Base-by-base conservation (phyloP, 2,113 vertebrate genomes). In the Taurulus bubalis region DNA sequence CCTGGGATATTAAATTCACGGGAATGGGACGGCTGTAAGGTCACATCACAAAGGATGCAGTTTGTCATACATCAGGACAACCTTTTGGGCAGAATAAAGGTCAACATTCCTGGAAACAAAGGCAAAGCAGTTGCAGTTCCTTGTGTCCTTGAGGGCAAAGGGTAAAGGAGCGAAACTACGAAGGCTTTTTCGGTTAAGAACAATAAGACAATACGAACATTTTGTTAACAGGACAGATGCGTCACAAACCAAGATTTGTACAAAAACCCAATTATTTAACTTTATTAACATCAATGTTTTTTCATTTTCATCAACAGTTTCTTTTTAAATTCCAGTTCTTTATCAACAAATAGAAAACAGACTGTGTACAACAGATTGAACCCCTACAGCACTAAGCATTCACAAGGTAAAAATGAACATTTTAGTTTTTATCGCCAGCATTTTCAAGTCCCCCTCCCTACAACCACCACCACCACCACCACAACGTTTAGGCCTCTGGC, bases 331-430 rank as follows among this genome's bases (percentile, higher is more conserved):
- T 94, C 90, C 91, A 91, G 92, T 90, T 96, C 95, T 95, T 96
- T 96, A 96, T 98, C 96, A 97, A 99, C 97, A 98, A 97, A 97
- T 98, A 99, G 97, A 99, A 99, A 99, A 98, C 97, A 97, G 97
- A 98, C 97, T 98, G 97, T 94, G 96, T 98, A 98, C 97, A 98
- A 97, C 97, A 96, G 92, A 94, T 97, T 94, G 96, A 97, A 96
- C 92, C 97, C 96, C 97, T 97, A 98, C 97, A 97, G 96, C 97
- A 99, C 97, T 96, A 97, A 96, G 97, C 96, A 97, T 97, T 97
- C 96, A 98, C 97, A 99, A 98, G 97, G 96, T 97, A 97, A 96
- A 94, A 97, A 99, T 97, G 96, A 97, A 96, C 94, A 95, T 95
- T 93, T 95, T 81, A 72, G 88, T 85, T 87, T 85, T 87, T 28